phyloP scores from a whole-genome alignment of 2,797 vertebrate genomes.

The Spinus pinus region DNA sequence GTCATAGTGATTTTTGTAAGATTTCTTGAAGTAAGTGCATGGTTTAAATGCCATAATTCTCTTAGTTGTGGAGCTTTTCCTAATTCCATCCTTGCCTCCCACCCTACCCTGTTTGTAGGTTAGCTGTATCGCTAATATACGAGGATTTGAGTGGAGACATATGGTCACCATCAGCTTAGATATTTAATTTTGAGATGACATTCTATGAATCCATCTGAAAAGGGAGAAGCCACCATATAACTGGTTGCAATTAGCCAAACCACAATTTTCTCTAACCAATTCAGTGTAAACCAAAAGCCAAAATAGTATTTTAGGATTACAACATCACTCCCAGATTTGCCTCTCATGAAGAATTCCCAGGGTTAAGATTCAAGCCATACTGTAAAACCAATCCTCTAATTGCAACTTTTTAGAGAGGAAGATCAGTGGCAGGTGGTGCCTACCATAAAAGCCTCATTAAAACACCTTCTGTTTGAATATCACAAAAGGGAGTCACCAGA shows the following conservation, averaged over 20 bases:
- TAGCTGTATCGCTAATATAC: conserved; percentile 41
- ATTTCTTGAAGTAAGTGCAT: background rate
- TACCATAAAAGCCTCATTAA: conserved; percentile 97
- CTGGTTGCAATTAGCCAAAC: conserved; percentile 75
- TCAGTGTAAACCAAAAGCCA: conserved; percentile 68
- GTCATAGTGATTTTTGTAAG: background rate
- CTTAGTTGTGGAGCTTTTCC: background rate
- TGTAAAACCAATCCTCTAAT: conserved; percentile 76
- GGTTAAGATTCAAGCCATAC: conserved; percentile 73
- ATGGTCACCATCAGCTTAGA: conserved; percentile 72
- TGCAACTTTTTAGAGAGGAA: conserved; percentile 79
- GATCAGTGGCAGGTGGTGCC: conserved; percentile 94
- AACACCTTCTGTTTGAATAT: conserved; percentile 94
- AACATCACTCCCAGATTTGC: conserved; percentile 70
- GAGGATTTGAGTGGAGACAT: conserved; percentile 68
- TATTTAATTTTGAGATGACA: conserved; percentile 76
- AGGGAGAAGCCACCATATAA: conserved; percentile 68
- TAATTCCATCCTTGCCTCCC: background rate
- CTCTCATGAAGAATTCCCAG: conserved; percentile 73
- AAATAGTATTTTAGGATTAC: conserved; percentile 74
- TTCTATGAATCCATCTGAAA: conserved; percentile 74
- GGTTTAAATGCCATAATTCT: background rate
- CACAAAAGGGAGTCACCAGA: conserved; percentile 88
- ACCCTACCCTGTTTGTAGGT: background rate
- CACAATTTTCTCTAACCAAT: conserved; percentile 73